Evolutionary conservation across 2,888 invertebrate species (phyloP).

Genomic region (Hypomecis punctinalis): DNA sequence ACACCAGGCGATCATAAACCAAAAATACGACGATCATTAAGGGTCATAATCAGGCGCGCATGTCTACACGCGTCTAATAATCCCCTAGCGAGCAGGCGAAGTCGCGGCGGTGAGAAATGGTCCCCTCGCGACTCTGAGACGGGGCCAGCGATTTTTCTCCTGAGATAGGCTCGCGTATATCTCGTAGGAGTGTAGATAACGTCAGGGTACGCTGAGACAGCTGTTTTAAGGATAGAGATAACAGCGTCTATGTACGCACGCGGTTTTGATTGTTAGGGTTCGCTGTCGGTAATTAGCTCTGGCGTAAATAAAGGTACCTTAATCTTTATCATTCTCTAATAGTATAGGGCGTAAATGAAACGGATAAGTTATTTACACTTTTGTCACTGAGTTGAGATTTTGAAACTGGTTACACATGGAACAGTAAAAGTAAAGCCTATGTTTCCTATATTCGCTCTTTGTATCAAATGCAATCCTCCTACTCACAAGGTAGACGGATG

Average conservation of each 20-base stretch:
- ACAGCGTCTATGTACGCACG: constrained; percentile 38
- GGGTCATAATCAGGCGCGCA: constrained; percentile 52
- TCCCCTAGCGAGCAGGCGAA: constrained; percentile 48
- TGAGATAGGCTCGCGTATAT: constrained; percentile 66
- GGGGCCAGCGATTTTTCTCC: constrained; percentile 70
- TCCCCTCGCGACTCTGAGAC: constrained; percentile 61
- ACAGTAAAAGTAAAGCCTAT: too few species aligned
- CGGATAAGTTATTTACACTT: too few species aligned
- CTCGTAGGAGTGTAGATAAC: constrained; percentile 56
- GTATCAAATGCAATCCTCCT: too few species aligned
- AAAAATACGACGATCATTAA: constrained; percentile 41
- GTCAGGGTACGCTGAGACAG: constrained; percentile 56
- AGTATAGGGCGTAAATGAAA: too few species aligned
- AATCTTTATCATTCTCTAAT: neutral
- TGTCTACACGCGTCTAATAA: constrained; percentile 59
- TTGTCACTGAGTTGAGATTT: too few species aligned
- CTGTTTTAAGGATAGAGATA: constrained; percentile 51
- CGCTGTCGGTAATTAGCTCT: constrained; percentile 40
- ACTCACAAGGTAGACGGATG: too few species aligned
- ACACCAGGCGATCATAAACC: constrained; percentile 34
- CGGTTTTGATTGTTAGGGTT: constrained; percentile 37
- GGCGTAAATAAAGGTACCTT: neutral
- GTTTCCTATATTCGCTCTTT: too few species aligned
- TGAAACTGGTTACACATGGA: too few species aligned
- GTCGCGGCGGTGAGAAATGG: constrained; percentile 63